Percentiles rank a stretch among this genome's conserved stretches.
These are phyloP conservation scores for Ciona savignyi DNA, from an alignment of 23 tunicate species.

Conservation along the genomic window DNA sequence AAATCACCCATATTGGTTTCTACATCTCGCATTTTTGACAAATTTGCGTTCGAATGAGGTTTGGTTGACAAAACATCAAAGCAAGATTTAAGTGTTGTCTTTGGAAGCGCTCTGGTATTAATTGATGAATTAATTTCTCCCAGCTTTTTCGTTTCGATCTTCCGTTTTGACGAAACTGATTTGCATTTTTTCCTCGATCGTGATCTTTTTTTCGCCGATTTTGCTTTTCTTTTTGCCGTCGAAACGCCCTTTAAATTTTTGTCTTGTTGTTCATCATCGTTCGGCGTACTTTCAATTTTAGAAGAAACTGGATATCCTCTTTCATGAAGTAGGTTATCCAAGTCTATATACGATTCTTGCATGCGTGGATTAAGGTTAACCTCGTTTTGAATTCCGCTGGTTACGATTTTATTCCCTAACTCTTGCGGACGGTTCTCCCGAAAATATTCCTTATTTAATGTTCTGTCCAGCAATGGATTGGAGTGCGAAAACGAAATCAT, in stretches of 20 bases:
- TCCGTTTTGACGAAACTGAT: neutral
- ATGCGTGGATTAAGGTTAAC: too few species aligned
- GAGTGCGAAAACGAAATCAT: neutral
- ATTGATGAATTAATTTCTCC: too few species aligned
- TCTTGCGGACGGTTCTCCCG: neutral
- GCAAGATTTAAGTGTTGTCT: neutral
- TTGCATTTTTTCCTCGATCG: neutral
- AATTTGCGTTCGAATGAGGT: neutral
- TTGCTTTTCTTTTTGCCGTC: neutral
- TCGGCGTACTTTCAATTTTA: too few species aligned
- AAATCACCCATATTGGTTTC: neutral
- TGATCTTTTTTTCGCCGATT: neutral
- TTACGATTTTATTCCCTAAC: neutral
- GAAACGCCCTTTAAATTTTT: too few species aligned
- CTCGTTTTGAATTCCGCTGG: neutral
- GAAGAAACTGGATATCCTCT: too few species aligned
- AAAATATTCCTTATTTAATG: neutral
- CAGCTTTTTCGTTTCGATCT: too few species aligned
- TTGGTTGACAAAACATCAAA: neutral
- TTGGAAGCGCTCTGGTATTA: neutral
- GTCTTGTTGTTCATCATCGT: too few species aligned
- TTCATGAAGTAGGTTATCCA: too few species aligned
- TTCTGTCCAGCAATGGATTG: neutral
- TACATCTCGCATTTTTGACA: neutral
- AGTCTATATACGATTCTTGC: too few species aligned